phyloP scores from a whole-genome alignment of 2,797 vertebrate species.

The Poecile montanus region DNA sequence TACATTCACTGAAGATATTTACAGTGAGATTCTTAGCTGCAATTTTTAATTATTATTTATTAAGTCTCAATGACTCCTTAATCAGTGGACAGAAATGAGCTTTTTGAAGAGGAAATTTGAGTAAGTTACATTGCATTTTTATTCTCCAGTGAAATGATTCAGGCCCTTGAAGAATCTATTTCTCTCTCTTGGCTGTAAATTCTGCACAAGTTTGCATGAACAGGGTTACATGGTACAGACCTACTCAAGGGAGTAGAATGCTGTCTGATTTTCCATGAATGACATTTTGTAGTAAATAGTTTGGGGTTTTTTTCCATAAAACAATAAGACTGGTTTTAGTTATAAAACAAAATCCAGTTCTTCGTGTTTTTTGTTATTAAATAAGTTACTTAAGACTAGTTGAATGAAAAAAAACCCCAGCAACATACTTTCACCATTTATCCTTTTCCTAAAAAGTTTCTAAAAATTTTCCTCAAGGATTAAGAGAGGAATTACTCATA shows the following conservation, averaged over 20 bases:
- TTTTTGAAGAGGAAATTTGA: background rate
- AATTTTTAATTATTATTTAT: background rate
- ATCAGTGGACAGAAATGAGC: background rate
- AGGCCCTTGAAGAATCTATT: background rate
- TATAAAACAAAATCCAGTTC: background rate
- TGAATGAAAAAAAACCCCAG: accelerated
- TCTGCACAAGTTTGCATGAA: background rate
- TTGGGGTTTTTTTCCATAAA: background rate
- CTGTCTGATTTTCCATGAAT: background rate
- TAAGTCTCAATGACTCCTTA: background rate
- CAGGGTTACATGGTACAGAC: background rate
- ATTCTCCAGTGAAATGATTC: background rate
- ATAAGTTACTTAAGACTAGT: background rate
- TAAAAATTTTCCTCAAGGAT: background rate
- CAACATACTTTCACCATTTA: background rate
- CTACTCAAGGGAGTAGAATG: background rate
- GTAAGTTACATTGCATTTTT: background rate
- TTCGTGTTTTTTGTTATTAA: background rate
- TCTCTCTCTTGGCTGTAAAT: background rate
- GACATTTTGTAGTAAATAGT: background rate
- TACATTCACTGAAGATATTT: background rate
- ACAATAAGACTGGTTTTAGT: background rate
- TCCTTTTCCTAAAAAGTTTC: background rate
- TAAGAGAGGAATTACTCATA: background rate
- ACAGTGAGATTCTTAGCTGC: background rate